Evolutionary conservation across 2,797 vertebrate species (phyloP), one percentile per base, ranked within the genome.

Genomic region (Tangara arthus): DNA sequence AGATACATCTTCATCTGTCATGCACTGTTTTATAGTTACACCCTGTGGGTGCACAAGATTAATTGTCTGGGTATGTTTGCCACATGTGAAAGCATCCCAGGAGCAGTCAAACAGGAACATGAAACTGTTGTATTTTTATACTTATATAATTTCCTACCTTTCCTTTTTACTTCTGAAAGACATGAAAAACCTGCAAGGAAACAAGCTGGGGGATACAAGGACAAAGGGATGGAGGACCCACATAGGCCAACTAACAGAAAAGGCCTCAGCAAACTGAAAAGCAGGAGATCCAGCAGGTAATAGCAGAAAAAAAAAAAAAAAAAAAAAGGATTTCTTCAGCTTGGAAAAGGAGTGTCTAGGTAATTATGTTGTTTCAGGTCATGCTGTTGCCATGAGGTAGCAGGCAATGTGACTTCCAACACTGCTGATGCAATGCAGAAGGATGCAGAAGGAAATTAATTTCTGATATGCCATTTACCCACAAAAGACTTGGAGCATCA

Each of bases 31-130:
- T 91, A 87, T 57, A 91, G 82, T 71, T 89, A 89, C 65, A 82
- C 78, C 77, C 94, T 46, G 55, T 89, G 89, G 80, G 85, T 72
- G 63, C 89, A 71, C 65, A 90, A 93, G 91, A 95, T 94, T 79
- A 86, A 96, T 95, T 94, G 70, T 41, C 88, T 94, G 89, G 71
- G 89, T 94, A 75, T 91, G 93, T 75, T 88, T 91, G 89, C 95
- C 95, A 96, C 91, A 93, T 93, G 87, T 88, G 88, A 86, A 93
- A 93, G 44, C 73, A 93, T 73, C 46, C 59, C 68, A 78, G 85
- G 35, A 89, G 46, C 82, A 88, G 77, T 56, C 27, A 28, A 93
- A 71, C 28, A 78, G 63, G 61, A 95, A 87, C 65, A 89, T 19
- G 22, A 69, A 57, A 69, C 53, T 21, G 49, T 60, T 89, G 46